Percentiles rank a stretch among this genome's conserved stretches.
These are phyloP conservation scores for Momotus momota DNA, from an alignment of 2,797 vertebrate genomes.

Conservation along the genomic window DNA sequence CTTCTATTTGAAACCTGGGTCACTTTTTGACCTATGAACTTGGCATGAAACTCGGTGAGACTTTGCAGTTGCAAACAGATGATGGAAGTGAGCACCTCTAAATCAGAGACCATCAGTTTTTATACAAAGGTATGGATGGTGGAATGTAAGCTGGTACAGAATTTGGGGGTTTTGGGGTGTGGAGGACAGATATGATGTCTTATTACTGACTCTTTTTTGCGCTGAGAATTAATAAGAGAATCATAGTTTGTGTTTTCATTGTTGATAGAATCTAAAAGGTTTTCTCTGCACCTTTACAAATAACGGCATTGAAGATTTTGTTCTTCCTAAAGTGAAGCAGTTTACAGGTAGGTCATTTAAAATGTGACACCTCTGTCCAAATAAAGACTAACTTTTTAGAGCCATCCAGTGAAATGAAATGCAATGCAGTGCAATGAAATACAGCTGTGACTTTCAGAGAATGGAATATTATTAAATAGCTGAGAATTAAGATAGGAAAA, in stretches of 20 bases:
- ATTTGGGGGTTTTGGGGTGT: rapidly evolving
- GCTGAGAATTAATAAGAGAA: background rate
- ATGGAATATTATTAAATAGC: background rate
- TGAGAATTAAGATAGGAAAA: constrained; percentile 50
- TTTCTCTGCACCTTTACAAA: background rate
- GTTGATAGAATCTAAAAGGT: background rate
- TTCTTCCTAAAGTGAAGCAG: background rate
- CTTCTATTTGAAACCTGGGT: background rate
- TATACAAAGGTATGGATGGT: rapidly evolving
- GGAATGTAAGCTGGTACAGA: background rate
- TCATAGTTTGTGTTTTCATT: background rate
- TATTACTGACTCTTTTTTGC: background rate
- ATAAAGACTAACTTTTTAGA: constrained; percentile 14
- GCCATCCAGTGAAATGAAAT: background rate
- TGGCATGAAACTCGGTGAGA: background rate
- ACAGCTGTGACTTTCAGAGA: background rate
- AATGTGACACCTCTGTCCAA: constrained; percentile 22
- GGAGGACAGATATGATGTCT: background rate
- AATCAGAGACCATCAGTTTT: background rate
- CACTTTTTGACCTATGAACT: background rate
- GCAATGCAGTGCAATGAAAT: background rate
- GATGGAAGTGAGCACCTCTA: background rate
- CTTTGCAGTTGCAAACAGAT: background rate
- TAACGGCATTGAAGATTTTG: background rate
- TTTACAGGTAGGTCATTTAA: constrained; percentile 31